Conservation (phyloP, 1,140 invertebrate species). For the Megalopta genalis region DNA sequence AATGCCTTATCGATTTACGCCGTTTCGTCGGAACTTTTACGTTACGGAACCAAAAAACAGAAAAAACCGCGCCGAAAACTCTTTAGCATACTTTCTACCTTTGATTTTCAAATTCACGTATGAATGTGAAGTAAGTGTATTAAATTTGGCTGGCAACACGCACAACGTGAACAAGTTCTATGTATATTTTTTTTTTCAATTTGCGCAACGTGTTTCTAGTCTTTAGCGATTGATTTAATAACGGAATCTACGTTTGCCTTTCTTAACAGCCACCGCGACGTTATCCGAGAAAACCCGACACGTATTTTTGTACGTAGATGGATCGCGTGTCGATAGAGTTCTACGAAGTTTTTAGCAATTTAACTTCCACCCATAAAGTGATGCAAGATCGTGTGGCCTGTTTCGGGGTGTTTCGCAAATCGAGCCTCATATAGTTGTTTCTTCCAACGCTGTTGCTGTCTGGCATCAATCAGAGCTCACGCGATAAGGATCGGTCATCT, state of each 20-base stretch:
- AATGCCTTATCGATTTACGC: neutral
- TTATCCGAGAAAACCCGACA: too few relatives aligned
- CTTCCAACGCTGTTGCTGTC: neutral
- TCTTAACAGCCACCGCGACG: too few relatives aligned
- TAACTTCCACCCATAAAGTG: neutral
- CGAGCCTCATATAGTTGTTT: neutral
- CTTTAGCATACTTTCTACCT: conserved; percentile 3
- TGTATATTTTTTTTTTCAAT: neutral
- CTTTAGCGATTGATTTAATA: too few relatives aligned
- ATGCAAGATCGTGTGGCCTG: neutral
- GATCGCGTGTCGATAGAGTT: neutral
- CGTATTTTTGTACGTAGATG: neutral
- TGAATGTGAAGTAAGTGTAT: neutral
- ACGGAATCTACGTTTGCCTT: neutral
- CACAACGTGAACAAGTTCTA: neutral
- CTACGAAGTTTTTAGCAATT: neutral
- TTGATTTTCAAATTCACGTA: conserved; percentile 2
- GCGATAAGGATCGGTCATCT: conserved; percentile 25
- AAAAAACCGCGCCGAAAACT: too few relatives aligned
- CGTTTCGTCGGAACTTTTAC: neutral
- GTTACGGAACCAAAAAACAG: neutral
- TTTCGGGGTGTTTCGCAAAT: neutral
- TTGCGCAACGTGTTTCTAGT: neutral
- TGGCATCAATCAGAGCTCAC: conserved; percentile 17
- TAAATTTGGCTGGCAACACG: neutral